Evolutionary conservation across 1,140 invertebrate genomes (phyloP).

Genomic region (Polyergus mexicanus): DNA sequence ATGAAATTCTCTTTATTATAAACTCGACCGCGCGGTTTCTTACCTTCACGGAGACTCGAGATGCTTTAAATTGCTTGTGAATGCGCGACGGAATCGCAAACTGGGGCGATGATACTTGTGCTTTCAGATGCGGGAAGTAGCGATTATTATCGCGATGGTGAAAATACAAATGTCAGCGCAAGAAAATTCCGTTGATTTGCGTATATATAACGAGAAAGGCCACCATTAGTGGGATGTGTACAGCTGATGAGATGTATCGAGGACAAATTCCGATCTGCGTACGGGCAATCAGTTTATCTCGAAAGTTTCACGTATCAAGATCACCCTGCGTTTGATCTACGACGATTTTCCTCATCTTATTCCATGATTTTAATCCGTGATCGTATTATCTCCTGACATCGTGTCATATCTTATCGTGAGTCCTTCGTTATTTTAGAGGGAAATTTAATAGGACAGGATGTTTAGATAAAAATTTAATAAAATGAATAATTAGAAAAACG

Average conservation of each 20-base stretch:
- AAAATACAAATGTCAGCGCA: conserved; percentile 12
- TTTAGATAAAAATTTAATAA: background rate
- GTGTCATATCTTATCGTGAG: background rate
- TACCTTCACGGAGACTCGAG: background rate
- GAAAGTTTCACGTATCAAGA: conserved; percentile 74
- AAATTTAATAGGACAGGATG: conserved; percentile 35
- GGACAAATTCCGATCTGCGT: conserved; percentile 78
- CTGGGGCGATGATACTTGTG: background rate
- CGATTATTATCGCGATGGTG: background rate
- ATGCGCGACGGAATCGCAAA: background rate
- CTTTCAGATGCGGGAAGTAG: background rate
- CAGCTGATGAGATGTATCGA: conserved; percentile 79
- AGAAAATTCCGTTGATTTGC: conserved; percentile 8
- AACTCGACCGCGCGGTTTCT: background rate
- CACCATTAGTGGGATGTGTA: conserved; percentile 62
- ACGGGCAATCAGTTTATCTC: conserved; percentile 75
- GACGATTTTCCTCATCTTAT: conserved; percentile 18
- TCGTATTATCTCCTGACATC: conserved; percentile 4
- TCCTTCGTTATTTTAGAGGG: background rate
- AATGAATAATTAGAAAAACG: conserved; percentile 42
- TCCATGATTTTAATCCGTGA: conserved; percentile 25
- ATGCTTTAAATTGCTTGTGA: no score
- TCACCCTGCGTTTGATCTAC: conserved; percentile 60
- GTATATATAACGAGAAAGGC: background rate
- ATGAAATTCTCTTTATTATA: background rate